Evolutionary conservation across 2,797 vertebrate species (phyloP).

Genomic region (Sebastes paucispinis): DNA sequence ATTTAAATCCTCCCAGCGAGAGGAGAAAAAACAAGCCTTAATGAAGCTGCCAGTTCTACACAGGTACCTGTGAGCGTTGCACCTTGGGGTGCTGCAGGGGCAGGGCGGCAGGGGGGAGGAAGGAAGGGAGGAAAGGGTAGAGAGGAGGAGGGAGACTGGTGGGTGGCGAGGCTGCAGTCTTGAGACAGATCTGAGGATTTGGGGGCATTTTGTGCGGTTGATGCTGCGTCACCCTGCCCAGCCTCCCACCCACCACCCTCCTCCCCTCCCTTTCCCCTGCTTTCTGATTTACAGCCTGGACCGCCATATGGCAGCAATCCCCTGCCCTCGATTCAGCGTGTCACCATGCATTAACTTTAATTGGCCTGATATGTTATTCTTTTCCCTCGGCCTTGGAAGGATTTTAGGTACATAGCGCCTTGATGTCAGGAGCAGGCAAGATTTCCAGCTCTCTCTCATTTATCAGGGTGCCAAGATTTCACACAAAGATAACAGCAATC

Average conservation of each 20-base stretch:
- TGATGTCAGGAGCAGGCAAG: slow-evolving; percentile 71
- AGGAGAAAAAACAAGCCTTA: slow-evolving; percentile 72
- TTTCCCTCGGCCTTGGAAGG: slow-evolving; percentile 71
- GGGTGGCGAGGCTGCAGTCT: slow-evolving; percentile 33
- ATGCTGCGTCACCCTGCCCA: slow-evolving; percentile 59
- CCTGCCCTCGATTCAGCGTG: slow-evolving; percentile 79
- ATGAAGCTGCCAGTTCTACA: slow-evolving; percentile 77
- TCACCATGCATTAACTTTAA: slow-evolving; percentile 84
- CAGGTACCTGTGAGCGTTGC: slow-evolving; percentile 71
- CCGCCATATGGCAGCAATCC: slow-evolving; percentile 82
- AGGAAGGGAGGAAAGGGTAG: neutral
- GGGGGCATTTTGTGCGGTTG: slow-evolving; percentile 6
- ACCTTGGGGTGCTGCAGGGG: slow-evolving; percentile 67
- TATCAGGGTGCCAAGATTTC: slow-evolving; percentile 74
- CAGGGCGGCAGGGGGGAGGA: slow-evolving; percentile 13
- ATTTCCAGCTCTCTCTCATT: slow-evolving; percentile 73
- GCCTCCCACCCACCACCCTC: slow-evolving; percentile 32
- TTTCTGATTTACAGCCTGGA: slow-evolving; percentile 75
- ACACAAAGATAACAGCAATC: slow-evolving; percentile 74
- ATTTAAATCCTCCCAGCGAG: slow-evolving; percentile 83
- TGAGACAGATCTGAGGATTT: slow-evolving; percentile 40
- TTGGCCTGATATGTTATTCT: slow-evolving; percentile 83
- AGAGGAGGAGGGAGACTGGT: slow-evolving; percentile 1
- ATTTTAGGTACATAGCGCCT: slow-evolving; percentile 75
- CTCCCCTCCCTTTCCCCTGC: slow-evolving; percentile 11